Conservation (phyloP, 2,113 vertebrate genomes). For the Crotalus tigris region DNA sequence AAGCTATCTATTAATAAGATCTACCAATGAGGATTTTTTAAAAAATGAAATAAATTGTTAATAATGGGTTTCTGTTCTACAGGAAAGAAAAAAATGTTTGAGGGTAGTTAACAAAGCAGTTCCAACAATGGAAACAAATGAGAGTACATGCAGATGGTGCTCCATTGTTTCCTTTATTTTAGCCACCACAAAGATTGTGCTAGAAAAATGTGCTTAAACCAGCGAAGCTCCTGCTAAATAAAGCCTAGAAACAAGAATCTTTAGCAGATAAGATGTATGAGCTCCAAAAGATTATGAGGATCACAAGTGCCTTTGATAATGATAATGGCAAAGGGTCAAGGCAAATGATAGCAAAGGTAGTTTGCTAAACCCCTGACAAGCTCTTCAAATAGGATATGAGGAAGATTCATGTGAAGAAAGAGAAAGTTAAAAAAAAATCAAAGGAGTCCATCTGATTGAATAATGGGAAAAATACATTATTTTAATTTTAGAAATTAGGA, state of each 20-base stretch:
- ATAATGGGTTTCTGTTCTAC: conserved; percentile 2
- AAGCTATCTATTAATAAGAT: conserved; percentile 23
- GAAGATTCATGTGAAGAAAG: background rate
- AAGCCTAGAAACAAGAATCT: background rate
- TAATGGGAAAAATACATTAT: background rate
- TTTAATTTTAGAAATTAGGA: background rate
- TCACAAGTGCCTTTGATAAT: conserved; percentile 33
- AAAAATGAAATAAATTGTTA: conserved; percentile 25
- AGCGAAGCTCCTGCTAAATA: background rate
- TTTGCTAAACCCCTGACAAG: background rate
- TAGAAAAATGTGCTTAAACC: background rate
- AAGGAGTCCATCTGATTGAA: background rate
- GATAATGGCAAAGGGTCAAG: background rate
- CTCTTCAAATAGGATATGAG: background rate
- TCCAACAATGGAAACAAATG: background rate
- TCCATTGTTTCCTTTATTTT: conserved; percentile 1
- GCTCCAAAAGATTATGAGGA: conserved; percentile 32
- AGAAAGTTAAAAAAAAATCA: background rate
- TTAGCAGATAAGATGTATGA: conserved; percentile 33
- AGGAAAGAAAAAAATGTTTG: conserved; percentile 29
- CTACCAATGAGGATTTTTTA: conserved; percentile 8
- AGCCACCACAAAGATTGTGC: background rate
- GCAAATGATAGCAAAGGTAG: conserved; percentile 2
- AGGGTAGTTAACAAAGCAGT: background rate
- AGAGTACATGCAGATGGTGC: background rate